Evolutionary conservation across 2,113 vertebrate genomes (phyloP).

Genomic region (Heteronetta atricapilla): DNA sequence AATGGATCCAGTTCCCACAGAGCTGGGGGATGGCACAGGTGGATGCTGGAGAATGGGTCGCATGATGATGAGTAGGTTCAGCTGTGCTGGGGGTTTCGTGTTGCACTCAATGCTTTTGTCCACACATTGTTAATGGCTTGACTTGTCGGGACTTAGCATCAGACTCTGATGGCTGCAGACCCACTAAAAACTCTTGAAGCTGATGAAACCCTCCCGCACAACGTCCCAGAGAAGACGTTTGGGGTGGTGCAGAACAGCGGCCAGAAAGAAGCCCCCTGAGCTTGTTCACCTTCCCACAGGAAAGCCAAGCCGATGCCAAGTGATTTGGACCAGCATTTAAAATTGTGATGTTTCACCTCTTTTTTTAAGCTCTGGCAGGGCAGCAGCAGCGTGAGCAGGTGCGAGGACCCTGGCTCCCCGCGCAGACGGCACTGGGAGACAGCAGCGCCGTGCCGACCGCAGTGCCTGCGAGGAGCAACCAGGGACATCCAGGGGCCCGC

Average conservation of each 20-base stretch:
- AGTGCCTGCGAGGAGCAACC: constrained; percentile 18
- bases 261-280: not conserved
- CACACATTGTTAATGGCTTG: not conserved
- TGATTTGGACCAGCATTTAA: not conserved
- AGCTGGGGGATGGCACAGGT: not conserved
- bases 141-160: not conserved
- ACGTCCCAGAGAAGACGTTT: not conserved
- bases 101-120: not conserved
- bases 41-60: not conserved
- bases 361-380: not conserved
- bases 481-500: not conserved
- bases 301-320: not conserved
- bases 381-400: not conserved
- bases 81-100: not conserved
- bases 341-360: not conserved
- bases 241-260: not conserved
- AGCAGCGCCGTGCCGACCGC: not conserved
- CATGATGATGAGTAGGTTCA: not conserved
- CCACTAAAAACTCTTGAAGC: not conserved
- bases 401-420: not conserved
- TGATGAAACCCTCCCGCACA: not conserved
- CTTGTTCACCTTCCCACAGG: not conserved
- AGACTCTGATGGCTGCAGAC: not conserved
- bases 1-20: not conserved
- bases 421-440: not conserved